A percentile compares a stretch with the other conserved stretches of the same genome.
These are phyloP conservation scores for Gorsachius goisagi DNA, from an alignment of 2,113 vertebrate species.

Conservation along the genomic window DNA sequence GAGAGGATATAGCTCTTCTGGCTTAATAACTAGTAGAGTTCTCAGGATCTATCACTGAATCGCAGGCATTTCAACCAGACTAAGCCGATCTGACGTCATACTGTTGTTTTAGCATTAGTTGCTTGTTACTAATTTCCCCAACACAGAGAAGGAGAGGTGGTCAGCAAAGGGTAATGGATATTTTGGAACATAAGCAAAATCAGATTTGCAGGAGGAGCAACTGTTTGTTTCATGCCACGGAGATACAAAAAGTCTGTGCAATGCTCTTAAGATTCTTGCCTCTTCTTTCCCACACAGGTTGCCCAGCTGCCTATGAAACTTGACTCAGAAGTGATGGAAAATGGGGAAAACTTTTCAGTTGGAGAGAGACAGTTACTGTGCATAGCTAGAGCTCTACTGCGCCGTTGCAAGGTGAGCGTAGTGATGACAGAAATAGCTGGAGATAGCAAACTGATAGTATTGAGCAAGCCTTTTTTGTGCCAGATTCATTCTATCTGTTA, in stretches of 20 bases:
- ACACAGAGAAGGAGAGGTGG: not conserved
- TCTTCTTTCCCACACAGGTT: conserved; percentile 69
- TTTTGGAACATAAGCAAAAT: not conserved
- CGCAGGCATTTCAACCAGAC: not conserved
- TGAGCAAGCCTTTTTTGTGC: not conserved
- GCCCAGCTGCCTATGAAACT: conserved; percentile 90
- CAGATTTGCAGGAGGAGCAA: not conserved
- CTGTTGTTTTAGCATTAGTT: not conserved
- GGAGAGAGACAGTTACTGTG: conserved; percentile 91
- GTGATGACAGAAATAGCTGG: not conserved
- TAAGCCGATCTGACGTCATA: not conserved
- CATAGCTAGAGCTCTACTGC: conserved; percentile 86
- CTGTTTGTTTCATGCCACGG: not conserved
- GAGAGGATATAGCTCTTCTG: not conserved
- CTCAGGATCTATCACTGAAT: not conserved
- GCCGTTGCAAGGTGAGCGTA: conserved; percentile 85
- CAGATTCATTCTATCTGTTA: not conserved
- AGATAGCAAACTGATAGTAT: not conserved
- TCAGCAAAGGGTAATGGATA: not conserved
- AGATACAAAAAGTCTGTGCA: not conserved
- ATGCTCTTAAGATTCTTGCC: not conserved
- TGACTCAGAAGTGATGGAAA: conserved; percentile 92
- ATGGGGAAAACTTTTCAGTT: conserved; percentile 93
- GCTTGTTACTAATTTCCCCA: not conserved
- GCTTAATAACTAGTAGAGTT: not conserved